Conservation (phyloP, 2,888 invertebrate species). For the Eudasyphora cyanicolor region DNA sequence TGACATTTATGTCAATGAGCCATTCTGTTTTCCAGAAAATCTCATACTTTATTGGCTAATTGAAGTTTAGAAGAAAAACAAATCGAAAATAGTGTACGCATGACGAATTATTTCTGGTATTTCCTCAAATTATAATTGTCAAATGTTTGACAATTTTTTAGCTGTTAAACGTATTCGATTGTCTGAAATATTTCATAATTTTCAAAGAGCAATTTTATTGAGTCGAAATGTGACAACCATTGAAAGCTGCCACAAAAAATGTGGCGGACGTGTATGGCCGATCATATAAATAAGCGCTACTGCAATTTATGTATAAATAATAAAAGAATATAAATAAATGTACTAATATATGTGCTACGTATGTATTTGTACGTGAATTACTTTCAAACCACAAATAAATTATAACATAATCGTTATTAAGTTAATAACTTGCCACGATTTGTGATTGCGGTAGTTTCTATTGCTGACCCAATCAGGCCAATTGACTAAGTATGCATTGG, state of each 20-base stretch:
- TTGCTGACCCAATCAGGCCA: not conserved
- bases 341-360: not conserved
- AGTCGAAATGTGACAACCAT: not conserved
- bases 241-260: not conserved
- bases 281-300: too few species aligned
- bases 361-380: not conserved
- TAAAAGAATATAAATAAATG: not conserved
- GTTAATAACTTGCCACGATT: constrained; percentile 50
- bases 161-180: not conserved
- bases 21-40: not conserved
- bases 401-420: constrained; percentile 35
- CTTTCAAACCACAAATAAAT: not conserved
- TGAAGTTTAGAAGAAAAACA: not conserved
- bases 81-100: not conserved
- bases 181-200: not conserved
- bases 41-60: constrained; percentile 11
- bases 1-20: not conserved
- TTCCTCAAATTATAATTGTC: not conserved
- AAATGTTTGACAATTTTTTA: constrained; percentile 1
- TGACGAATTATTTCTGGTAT: not conserved
- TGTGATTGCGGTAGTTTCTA: constrained; percentile 30
- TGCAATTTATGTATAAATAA: not conserved
- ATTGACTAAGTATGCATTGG: not conserved
- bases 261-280: too few species aligned
- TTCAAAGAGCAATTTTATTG: not conserved